Base-by-base conservation (phyloP, 2,797 vertebrate species). In the Gallinago solitaria region DNA sequence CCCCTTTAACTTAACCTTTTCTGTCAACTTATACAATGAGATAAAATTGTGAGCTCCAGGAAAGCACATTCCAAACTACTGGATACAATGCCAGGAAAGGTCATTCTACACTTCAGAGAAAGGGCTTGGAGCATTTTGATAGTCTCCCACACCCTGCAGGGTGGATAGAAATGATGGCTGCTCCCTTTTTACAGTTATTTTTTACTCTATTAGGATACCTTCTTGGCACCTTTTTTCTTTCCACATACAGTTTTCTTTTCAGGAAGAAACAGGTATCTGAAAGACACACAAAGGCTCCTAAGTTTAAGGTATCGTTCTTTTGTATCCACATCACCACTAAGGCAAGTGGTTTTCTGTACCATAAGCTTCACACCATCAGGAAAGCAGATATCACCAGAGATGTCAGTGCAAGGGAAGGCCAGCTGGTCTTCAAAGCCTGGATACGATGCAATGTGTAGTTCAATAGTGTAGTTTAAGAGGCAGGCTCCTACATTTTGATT, bases 381-480 rank as follows among this genome's bases (percentile, higher is more conserved):
- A 77, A 45, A 41, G 35, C 39, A 33, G 25, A 8, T 13, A 12
- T 4, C 27, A 33, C 28, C 19, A n/a, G 2, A 28, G 12, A 43
- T 47, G 41, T 27, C 47, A 41, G 30, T 14, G 48, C 43, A 37
- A 37, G 35, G 35, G 27, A 75, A 74, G 27, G 24, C 15, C 51
- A 70, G 19, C 30, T 54, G 73, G 5, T 51, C 39, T n/a, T 41
- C 68, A 70, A 50, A 51, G 23, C 30, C 48, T 23, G 63, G 14
- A 6, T 16, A 70, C 4, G 2, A 32, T 1, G 5, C 54, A 48
- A 2, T 9, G 4, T 11, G 12, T 28, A 28, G 18, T 23, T 33
- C 64, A 41, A 33, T 0, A 27, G 14, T 27, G 17, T 4, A 89
- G 28, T n/a, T 53, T 39, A 61, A 77, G 61, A 45, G 18, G 27